These are phyloP conservation scores for Morone saxatilis DNA, from an alignment of 2,113 vertebrate species.

Conservation along the genomic window DNA sequence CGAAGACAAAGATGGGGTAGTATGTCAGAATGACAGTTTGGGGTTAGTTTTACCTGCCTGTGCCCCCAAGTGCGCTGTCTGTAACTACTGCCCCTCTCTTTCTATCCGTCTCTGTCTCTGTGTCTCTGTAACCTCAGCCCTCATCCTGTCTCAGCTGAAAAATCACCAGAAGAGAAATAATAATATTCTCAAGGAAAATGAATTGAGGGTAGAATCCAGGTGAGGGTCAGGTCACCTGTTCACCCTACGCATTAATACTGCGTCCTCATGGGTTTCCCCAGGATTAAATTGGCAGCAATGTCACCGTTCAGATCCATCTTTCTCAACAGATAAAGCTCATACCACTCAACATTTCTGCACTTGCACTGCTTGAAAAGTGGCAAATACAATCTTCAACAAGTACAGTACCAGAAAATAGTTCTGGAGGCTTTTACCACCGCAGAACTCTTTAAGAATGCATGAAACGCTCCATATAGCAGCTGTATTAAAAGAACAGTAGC, in stretches of 20 bases:
- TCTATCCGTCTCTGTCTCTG: constrained; percentile 20
- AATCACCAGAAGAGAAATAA: constrained; percentile 35
- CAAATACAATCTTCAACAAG: background rate
- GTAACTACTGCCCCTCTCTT: constrained; percentile 25
- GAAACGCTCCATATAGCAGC: constrained; percentile 24
- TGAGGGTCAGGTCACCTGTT: constrained; percentile 27
- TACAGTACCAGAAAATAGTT: constrained; percentile 5
- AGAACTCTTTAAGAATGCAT: constrained; percentile 48
- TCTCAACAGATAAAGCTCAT: background rate
- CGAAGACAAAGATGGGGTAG: constrained; percentile 1
- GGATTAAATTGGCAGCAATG: background rate
- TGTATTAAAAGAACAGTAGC: constrained; percentile 7
- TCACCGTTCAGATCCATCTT: background rate
- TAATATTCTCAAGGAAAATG: constrained; percentile 17
- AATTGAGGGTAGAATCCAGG: constrained; percentile 44
- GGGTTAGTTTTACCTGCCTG: constrained; percentile 63
- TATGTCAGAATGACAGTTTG: constrained; percentile 69
- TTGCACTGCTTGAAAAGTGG: background rate
- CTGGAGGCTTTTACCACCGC: constrained; percentile 12
- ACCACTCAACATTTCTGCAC: background rate
- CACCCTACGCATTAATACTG: background rate
- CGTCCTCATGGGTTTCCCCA: background rate
- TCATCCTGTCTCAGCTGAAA: constrained; percentile 37
- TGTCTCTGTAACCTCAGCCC: background rate
- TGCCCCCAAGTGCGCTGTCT: constrained; percentile 23